These are phyloP conservation scores for Pelochelys cantorii DNA, from an alignment of 2,797 vertebrate species.

Conservation along the genomic window DNA sequence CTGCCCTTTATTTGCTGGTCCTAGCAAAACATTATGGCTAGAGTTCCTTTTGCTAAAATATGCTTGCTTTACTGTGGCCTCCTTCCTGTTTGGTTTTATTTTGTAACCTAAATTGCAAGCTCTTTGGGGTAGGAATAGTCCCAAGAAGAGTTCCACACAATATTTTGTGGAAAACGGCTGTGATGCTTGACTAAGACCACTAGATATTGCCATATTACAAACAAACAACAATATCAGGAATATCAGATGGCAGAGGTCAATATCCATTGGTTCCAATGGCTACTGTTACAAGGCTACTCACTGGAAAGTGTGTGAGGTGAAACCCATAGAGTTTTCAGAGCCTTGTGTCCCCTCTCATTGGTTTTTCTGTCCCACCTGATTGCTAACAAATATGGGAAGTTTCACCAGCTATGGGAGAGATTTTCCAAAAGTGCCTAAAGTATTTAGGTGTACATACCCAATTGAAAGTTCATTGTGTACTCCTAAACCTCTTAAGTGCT, in stretches of 20 bases:
- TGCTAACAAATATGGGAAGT: background rate
- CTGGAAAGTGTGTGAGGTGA: background rate
- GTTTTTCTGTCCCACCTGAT: background rate
- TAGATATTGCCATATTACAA: background rate
- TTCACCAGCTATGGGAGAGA: background rate
- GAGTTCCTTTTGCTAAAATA: background rate
- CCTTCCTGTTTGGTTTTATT: background rate
- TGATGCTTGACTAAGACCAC: background rate
- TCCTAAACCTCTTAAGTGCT: background rate
- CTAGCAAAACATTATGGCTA: background rate
- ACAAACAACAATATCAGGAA: background rate
- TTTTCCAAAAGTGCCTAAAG: background rate
- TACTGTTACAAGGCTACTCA: background rate
- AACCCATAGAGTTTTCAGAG: background rate
- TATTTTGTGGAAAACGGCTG: background rate
- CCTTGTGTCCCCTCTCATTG: background rate
- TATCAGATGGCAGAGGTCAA: background rate
- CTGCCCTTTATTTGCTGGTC: background rate
- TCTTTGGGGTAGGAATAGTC: background rate
- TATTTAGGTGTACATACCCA: background rate
- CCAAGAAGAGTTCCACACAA: fast-evolving
- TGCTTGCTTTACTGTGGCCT: background rate
- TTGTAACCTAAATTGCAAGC: background rate
- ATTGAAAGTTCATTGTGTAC: background rate
- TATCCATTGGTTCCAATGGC: background rate